phyloP scores from a whole-genome alignment of 1,140 invertebrate species.

The Melipona quadrifasciata region DNA sequence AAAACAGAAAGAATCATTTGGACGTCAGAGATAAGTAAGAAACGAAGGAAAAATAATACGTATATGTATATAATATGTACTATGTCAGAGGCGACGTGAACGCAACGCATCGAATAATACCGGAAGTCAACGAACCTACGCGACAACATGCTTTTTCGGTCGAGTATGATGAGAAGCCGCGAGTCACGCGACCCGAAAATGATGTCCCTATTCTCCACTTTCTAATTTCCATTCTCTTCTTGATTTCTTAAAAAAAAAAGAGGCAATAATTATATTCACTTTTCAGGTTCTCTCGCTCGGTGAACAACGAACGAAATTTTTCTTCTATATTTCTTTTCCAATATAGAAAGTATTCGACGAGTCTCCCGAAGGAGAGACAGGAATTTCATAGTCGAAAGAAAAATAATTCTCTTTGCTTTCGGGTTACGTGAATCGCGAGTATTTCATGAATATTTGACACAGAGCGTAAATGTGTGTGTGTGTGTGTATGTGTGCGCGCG shows the following conservation, averaged over 20 bases:
- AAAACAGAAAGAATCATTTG: neutral
- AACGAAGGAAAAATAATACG: too few relatives aligned
- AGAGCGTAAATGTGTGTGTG: neutral
- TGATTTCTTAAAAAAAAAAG: too few relatives aligned
- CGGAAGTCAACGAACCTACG: slow-evolving; percentile 55
- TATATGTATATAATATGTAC: neutral
- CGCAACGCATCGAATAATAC: slow-evolving; percentile 36
- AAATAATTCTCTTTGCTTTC: slow-evolving; percentile 6
- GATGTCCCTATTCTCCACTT: neutral
- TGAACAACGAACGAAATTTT: neutral
- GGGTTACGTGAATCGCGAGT: slow-evolving; percentile 17
- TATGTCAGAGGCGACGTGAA: slow-evolving; percentile 36
- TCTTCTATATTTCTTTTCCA: neutral
- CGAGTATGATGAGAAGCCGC: neutral
- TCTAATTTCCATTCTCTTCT: neutral
- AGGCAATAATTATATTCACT: neutral
- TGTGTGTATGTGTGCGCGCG: neutral
- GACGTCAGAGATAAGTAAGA: too few relatives aligned
- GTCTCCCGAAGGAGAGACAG: neutral
- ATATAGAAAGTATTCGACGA: neutral
- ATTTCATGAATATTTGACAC: slow-evolving; percentile 22
- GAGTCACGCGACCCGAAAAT: slow-evolving; percentile 41
- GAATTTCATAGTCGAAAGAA: neutral
- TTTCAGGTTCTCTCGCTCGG: neutral
- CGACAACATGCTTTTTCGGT: slow-evolving; percentile 44